Base-by-base conservation (phyloP, 2,797 vertebrate species). In the Gambelia wislizenii region DNA sequence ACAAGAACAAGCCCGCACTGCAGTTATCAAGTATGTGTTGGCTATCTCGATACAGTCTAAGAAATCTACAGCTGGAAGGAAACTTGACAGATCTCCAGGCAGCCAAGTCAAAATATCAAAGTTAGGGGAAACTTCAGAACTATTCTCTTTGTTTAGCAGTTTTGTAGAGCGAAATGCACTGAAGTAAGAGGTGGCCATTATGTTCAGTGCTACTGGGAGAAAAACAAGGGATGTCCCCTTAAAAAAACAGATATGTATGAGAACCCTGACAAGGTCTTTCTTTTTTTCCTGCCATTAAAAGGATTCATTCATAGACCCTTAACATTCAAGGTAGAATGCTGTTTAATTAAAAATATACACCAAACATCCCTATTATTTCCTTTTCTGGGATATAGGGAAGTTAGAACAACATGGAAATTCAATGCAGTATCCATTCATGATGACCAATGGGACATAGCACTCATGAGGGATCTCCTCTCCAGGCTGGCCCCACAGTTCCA, bases 251-350 rank as follows among this genome's bases (percentile, higher is more conserved):
- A 49, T 2, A 36, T 0, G 2, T 61, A 4, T 42, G 27, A 80
- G 39, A 89, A 56, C 2, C 30, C 42, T 39, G n/a, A 5, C 3
- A 54, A 47, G 70, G 33, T 13, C 25, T 47, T 69, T n/a, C n/a
- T n/a, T n/a, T n/a, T n/a, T 89, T n/a, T 75, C 36, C 30, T 76
- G 84, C 22, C 42, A 54, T 79, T 70, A 36, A 84, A 78, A 89
- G 27, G 6, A 84, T 78, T 44, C 4, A 47, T 70, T 89, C 64
- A 72, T 70, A 10, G 4, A 30, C 39, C 33, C 36, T 52, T 79
- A 30, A 72, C 25, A 85, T 85, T 74, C 42, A 70, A 80, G 22
- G n/a, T 8, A 80, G 20, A 80, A 74, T 27, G 54, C 52, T 64
- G 61, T 70, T 70, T 84, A 79, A 36, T 84, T 70, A 54, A 89